Conservation (phyloP, 2,888 invertebrate genomes). For the Drosophila robusta region DNA sequence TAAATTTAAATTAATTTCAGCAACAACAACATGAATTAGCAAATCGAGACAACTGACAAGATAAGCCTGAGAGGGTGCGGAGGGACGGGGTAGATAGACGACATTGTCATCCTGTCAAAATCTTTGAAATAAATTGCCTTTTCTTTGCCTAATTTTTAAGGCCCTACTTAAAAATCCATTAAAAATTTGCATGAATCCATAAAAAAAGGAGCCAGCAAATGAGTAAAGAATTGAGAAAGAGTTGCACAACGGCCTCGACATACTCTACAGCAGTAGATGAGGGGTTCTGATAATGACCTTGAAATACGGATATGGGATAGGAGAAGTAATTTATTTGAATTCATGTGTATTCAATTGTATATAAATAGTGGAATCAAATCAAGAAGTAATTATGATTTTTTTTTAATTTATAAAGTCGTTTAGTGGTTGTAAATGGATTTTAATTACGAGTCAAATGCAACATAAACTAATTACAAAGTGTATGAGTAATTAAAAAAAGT, state of each 20-base stretch:
- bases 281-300: no score
- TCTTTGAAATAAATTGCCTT: slow-evolving; percentile 75
- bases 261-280: slow-evolving; percentile 7
- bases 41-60: slow-evolving; percentile 41
- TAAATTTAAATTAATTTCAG: slow-evolving; percentile 67
- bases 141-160: slow-evolving; percentile 75
- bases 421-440: background rate
- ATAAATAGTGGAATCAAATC: no score
- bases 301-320: no score
- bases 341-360: no score
- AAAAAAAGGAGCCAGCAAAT: slow-evolving; percentile 36
- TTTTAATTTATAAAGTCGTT: no score
- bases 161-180: slow-evolving; percentile 82
- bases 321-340: no score
- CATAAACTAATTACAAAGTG: background rate
- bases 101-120: slow-evolving; percentile 50
- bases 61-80: slow-evolving; percentile 17
- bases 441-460: background rate
- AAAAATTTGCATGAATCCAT: slow-evolving; percentile 81
- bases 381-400: no score
- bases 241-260: slow-evolving; percentile 20
- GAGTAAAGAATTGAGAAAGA: slow-evolving; percentile 30
- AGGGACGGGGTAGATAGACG: background rate
- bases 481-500: background rate
- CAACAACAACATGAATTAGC: slow-evolving; percentile 41